Conservation (phyloP, 2,797 vertebrate species). For the Loriculus beryllinus region DNA sequence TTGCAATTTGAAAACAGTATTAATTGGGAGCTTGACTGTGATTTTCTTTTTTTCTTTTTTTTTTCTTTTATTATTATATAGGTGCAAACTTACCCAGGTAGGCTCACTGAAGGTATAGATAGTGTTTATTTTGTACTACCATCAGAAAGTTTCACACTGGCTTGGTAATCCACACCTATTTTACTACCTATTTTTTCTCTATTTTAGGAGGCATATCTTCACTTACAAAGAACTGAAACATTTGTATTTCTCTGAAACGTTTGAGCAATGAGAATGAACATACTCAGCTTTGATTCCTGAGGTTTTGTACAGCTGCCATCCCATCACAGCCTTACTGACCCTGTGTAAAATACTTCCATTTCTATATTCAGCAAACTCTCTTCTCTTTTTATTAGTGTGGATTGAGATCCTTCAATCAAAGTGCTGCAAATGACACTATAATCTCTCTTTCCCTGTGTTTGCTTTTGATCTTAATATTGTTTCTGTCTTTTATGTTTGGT, state of each 20-base stretch:
- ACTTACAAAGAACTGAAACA: background rate
- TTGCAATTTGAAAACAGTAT: constrained; percentile 8
- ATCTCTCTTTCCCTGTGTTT: background rate
- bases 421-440: background rate
- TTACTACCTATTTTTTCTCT: constrained; percentile 5
- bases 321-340: background rate
- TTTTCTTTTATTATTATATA: background rate
- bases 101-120: background rate
- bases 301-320: background rate
- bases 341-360: background rate
- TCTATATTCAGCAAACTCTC: background rate
- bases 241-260: constrained; percentile 2
- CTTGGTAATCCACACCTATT: background rate
- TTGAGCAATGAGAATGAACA: background rate
- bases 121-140: background rate
- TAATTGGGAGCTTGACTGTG: background rate
- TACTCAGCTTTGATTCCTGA: background rate
- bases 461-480: background rate
- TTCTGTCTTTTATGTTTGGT: constrained; percentile 8
- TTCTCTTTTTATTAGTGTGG: background rate
- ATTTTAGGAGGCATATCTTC: constrained; percentile 13
- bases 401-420: background rate
- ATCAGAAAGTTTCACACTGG: background rate
- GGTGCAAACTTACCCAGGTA: background rate
- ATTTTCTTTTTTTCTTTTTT: background rate